Conservation (phyloP, 2,888 invertebrate species). For the Stegophylla sp. region DNA sequence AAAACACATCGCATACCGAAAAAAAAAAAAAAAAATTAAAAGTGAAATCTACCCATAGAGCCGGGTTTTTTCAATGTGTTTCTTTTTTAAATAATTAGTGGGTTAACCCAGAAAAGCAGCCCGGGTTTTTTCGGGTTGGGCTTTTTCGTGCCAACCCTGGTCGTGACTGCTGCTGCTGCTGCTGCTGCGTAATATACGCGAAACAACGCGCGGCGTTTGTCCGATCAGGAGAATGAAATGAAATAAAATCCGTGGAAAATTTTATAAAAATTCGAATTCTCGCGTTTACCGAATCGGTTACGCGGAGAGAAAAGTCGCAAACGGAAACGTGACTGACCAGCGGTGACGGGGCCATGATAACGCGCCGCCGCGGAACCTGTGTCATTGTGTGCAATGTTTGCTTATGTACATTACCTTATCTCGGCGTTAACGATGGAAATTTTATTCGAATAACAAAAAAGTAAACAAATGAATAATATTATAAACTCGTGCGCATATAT, state of each 20-base stretch:
- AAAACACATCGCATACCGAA: no score
- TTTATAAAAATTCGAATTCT: constrained; percentile 17
- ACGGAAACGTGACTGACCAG: constrained; percentile 39
- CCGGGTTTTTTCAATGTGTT: no score
- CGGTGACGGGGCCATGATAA: constrained; percentile 22
- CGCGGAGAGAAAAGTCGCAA: constrained; percentile 35
- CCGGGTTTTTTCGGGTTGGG: no score
- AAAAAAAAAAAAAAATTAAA: no score
- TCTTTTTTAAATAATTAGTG: no score
- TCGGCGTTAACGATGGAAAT: constrained; percentile 36
- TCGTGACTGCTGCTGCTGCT: constrained; percentile 39
- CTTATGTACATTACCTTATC: constrained; percentile 14
- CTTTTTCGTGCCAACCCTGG: no score
- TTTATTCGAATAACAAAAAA: background rate
- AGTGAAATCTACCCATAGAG: no score
- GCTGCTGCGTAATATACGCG: no score
- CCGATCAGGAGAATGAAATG: background rate
- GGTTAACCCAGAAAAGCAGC: no score
- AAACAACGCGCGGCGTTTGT: background rate
- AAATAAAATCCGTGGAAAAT: background rate
- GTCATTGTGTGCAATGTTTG: constrained; percentile 17
- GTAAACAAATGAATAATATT: background rate
- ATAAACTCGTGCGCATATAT: background rate
- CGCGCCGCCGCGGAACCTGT: constrained; percentile 14
- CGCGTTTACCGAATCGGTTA: constrained; percentile 13